Conservation (phyloP, 2,797 vertebrate genomes). For the Macropus fuliginosus region DNA sequence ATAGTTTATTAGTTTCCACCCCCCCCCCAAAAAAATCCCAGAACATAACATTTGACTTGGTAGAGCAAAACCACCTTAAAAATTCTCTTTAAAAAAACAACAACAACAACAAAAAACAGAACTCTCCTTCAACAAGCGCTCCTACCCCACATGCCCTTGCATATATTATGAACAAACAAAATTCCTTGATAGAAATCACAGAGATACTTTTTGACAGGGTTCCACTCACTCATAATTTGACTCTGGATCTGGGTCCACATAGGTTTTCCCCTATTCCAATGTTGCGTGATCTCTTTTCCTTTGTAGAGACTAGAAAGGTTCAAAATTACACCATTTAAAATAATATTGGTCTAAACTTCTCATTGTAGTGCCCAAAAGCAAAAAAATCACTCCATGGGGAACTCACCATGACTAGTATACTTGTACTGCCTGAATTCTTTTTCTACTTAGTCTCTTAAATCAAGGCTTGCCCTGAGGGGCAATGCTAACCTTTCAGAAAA, state of each 20-base stretch:
- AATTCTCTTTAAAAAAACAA: not conserved
- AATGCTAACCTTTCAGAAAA: not conserved
- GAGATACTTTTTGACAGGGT: not conserved
- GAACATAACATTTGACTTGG: not conserved
- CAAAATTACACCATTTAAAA: not conserved
- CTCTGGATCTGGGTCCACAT: not conserved
- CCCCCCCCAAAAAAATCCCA: not conserved
- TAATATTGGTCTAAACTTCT: not conserved
- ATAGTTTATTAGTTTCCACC: not conserved
- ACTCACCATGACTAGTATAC: not conserved
- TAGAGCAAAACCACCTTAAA: not conserved
- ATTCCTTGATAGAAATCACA: not conserved
- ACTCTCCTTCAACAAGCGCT: not conserved
- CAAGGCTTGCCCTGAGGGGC: not conserved
- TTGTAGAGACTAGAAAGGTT: not conserved
- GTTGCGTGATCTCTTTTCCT: not conserved
- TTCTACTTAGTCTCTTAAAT: not conserved
- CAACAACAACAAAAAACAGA: not conserved
- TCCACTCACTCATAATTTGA: not conserved
- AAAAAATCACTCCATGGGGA: not conserved
- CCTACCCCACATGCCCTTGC: not conserved
- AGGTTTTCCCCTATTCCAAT: not conserved
- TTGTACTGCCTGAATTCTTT: not conserved
- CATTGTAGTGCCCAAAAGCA: not conserved
- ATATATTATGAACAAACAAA: not conserved